phyloP scores from a whole-genome alignment of 2,113 vertebrate species.

The Heterotis niloticus region DNA sequence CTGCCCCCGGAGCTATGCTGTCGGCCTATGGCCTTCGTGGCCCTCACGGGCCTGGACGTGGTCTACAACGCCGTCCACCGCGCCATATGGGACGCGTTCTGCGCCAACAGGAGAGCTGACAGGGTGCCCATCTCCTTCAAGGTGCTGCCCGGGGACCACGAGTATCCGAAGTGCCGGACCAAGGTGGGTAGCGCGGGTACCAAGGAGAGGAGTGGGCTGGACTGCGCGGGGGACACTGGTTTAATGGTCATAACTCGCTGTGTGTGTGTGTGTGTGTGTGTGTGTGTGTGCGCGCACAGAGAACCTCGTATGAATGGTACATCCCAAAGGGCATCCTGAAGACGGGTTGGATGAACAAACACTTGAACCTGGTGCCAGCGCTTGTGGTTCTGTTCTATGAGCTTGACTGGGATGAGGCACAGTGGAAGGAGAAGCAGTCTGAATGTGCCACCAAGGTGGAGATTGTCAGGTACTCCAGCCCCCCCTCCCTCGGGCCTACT shows the following conservation, averaged over 20 bases:
- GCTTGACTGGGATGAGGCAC: constrained; percentile 93
- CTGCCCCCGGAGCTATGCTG: constrained; percentile 95
- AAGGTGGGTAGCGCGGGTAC: constrained; percentile 67
- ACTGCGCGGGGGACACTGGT: background rate
- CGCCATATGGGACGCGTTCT: constrained; percentile 97
- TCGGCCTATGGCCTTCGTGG: constrained; percentile 94
- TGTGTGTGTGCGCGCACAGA: constrained; percentile 55
- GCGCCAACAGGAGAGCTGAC: constrained; percentile 89
- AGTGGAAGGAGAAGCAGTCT: constrained; percentile 95
- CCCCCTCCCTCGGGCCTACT: too few species aligned
- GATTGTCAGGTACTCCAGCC: constrained; percentile 80
- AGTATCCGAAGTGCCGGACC: constrained; percentile 93
- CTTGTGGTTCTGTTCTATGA: constrained; percentile 96
- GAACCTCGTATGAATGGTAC: constrained; percentile 96
- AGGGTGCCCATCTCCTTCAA: constrained; percentile 96
- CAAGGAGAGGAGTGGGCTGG: too few species aligned
- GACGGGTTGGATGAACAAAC: constrained; percentile 98
- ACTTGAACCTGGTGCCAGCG: constrained; percentile 90
- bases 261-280: background rate
- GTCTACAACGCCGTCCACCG: constrained; percentile 91
- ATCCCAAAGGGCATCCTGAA: constrained; percentile 97
- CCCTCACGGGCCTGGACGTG: constrained; percentile 89
- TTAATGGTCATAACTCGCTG: background rate
- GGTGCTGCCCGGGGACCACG: constrained; percentile 91
- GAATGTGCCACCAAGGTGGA: constrained; percentile 96